Base-by-base conservation (phyloP, 2,797 vertebrate genomes). In the Aselliscus stoliczkanus region DNA sequence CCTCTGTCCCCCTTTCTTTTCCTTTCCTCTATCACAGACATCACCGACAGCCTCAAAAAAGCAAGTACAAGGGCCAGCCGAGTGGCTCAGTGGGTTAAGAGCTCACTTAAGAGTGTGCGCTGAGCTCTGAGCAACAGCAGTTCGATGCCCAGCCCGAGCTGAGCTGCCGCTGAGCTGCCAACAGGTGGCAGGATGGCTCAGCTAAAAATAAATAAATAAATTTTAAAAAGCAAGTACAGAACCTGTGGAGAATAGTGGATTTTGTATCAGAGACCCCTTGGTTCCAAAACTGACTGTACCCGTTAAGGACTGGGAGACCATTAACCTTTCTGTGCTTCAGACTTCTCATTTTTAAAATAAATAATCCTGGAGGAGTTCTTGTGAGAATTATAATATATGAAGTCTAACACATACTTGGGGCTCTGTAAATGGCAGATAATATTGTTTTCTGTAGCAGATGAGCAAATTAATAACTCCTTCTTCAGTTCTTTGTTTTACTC, bases 31-130 rank as follows among this genome's bases (percentile, higher is more conserved):
- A 27, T 79, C 91, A 54, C 12, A 0, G n/a, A 18, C 27, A 27
- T 80, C 50, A 7, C 86, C 93, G 79, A 39, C 76, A 82, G 27
- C 10, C 91, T 94, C 85, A 44, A 83, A 96, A 29, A 97, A 94
- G 56, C 18, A 67, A 87, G 56, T 13, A 50, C 31, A 77, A n/a
- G n/a, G n/a, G n/a, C n/a, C n/a, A n/a, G n/a, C n/a, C n/a, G n/a
- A n/a, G n/a, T n/a, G n/a, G n/a, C n/a, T n/a, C n/a, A n/a, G n/a
- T n/a, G n/a, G n/a, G n/a, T n/a, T n/a, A n/a, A n/a, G n/a, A n/a
- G n/a, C n/a, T n/a, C n/a, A n/a, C n/a, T n/a, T n/a, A n/a, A n/a
- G n/a, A n/a, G n/a, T n/a, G n/a, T n/a, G n/a, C n/a, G n/a, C n/a
- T n/a, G n/a, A n/a, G n/a, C n/a, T n/a, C n/a, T n/a, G n/a, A n/a